Evolutionary conservation across 2,888 invertebrate species (phyloP).

Genomic region (Heliconius cydno): DNA sequence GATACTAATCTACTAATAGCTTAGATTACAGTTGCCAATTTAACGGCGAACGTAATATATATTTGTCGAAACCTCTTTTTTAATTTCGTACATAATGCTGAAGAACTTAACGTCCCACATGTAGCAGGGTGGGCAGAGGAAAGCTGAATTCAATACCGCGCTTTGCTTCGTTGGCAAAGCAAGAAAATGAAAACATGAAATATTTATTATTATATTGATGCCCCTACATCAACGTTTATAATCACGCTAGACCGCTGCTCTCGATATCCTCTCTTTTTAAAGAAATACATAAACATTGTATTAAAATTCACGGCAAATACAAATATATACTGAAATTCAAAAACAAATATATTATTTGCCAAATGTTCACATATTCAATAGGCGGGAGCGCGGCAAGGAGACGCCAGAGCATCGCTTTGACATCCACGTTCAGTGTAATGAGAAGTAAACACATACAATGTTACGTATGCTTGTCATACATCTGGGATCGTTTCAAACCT

Average conservation of each 20-base stretch:
- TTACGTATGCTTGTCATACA: conserved; percentile 25
- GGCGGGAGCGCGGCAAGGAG: not conserved
- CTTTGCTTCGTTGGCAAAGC: too few relatives aligned
- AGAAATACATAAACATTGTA: not conserved
- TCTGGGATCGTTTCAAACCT: conserved; percentile 24
- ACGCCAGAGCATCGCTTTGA: conserved; percentile 39
- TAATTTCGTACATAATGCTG: not conserved
- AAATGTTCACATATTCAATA: not conserved
- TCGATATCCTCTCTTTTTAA: not conserved
- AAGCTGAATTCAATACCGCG: not conserved
- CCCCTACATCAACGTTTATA: too few relatives aligned
- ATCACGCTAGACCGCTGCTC: too few relatives aligned
- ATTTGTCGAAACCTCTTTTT: not conserved
- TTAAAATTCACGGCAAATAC: not conserved
- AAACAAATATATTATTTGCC: conserved; percentile 4
- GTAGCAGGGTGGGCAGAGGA: not conserved
- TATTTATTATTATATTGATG: too few relatives aligned
- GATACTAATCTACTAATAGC: conserved; percentile 18
- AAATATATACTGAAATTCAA: not conserved
- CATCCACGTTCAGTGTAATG: conserved; percentile 35
- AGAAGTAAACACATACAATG: conserved; percentile 29
- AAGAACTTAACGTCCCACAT: not conserved
- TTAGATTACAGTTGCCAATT: conserved; percentile 11
- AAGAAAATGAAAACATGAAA: too few relatives aligned
- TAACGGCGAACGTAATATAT: not conserved